Conservation (phyloP, 92 coral and sea anemone species). For the Siderastrea siderea region DNA sequence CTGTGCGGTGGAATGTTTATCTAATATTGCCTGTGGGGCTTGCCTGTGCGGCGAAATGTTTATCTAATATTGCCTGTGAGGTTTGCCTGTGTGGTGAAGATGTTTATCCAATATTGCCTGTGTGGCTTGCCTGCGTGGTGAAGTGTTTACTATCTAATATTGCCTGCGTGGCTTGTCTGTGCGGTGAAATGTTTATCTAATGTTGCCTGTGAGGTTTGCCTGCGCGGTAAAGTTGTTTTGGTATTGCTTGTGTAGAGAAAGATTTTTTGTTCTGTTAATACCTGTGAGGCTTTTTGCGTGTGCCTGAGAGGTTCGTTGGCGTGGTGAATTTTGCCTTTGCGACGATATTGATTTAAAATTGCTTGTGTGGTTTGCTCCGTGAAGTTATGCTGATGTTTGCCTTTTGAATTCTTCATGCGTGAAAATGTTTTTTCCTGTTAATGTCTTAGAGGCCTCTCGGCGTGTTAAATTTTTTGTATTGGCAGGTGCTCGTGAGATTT, state of each 20-base stretch:
- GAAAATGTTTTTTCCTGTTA: no score
- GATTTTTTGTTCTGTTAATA: background rate
- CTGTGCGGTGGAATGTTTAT: background rate
- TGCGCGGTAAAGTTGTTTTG: background rate
- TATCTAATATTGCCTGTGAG: background rate
- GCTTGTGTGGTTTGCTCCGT: background rate
- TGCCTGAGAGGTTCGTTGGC: background rate
- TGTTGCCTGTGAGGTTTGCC: background rate
- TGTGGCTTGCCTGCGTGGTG: background rate
- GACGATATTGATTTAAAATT: no score
- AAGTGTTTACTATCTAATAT: background rate
- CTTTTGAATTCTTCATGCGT: no score
- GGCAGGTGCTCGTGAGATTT: background rate
- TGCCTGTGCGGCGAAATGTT: background rate
- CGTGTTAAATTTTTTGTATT: no score
- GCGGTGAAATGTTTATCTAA: background rate
- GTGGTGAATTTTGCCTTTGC: no score
- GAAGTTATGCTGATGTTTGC: no score
- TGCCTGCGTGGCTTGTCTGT: background rate
- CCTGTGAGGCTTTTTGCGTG: conserved; percentile 2
- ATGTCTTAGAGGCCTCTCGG: no score
- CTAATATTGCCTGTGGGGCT: background rate
- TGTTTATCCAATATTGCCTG: background rate
- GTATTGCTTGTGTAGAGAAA: background rate
- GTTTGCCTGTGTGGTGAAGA: background rate